phyloP scores from a whole-genome alignment of 2,797 vertebrate species.

The Holocentrus rufus region DNA sequence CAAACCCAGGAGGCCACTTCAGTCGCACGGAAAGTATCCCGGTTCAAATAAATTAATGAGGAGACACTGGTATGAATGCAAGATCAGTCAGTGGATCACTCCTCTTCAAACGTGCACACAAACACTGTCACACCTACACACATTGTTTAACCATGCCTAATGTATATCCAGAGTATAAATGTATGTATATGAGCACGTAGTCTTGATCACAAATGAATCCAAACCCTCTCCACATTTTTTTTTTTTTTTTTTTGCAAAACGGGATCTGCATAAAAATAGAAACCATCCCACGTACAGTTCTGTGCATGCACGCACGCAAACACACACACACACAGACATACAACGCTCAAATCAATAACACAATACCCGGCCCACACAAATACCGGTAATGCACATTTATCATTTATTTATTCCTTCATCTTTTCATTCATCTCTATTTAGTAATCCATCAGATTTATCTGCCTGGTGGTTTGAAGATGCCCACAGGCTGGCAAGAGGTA shows the following conservation, averaged over 20 bases:
- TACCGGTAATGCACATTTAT: conserved; percentile 70
- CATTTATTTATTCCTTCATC: conserved; percentile 79
- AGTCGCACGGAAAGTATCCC: conserved; percentile 12
- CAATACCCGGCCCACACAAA: conserved; percentile 69
- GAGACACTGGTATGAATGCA: conserved; percentile 23
- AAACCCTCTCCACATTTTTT: not conserved
- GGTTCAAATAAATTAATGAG: conserved; percentile 38
- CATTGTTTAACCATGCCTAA: too few relatives aligned
- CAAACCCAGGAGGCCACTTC: conserved; percentile 41
- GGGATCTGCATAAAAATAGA: not conserved
- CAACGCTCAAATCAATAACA: conserved; percentile 66
- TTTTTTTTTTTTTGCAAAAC: not conserved
- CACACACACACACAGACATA: not conserved
- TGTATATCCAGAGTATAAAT: not conserved
- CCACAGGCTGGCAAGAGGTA: conserved; percentile 62
- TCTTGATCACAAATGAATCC: not conserved
- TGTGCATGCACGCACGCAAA: not conserved
- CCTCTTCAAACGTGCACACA: not conserved
- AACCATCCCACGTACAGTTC: not conserved
- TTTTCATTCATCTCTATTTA: conserved; percentile 74
- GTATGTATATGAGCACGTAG: not conserved
- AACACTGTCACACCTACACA: not conserved
- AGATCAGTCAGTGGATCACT: not conserved
- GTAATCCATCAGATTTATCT: conserved; percentile 68
- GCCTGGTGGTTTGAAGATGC: conserved; percentile 67